phyloP scores from a whole-genome alignment of 1,140 invertebrate species.

The Parapsyche elsis region DNA sequence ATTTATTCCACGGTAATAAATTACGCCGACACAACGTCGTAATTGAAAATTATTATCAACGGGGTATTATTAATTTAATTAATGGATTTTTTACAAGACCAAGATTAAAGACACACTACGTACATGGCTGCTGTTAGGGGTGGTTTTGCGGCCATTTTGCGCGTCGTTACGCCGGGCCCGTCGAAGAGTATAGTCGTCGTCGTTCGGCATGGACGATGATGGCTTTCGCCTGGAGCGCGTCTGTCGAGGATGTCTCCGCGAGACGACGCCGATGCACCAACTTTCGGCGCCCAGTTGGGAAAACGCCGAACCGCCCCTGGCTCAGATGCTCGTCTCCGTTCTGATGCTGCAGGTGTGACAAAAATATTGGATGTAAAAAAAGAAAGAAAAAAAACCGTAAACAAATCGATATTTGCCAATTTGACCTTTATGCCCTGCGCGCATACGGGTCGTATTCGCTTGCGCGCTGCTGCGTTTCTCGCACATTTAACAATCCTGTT shows the following conservation, averaged over 20 bases:
- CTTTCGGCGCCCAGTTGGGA: slow-evolving; percentile 57
- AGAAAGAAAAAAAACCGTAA: background rate
- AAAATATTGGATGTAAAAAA: background rate
- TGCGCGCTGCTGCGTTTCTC: too few species aligned
- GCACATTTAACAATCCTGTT: too few species aligned
- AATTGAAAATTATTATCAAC: too few species aligned
- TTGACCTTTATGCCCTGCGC: background rate
- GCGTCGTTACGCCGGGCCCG: too few species aligned
- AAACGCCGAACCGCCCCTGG: slow-evolving; percentile 59
- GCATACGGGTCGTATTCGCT: background rate
- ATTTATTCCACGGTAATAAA: too few species aligned
- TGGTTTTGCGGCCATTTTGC: too few species aligned
- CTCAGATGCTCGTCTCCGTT: slow-evolving; percentile 64
- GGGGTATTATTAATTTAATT: too few species aligned
- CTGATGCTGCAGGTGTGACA: slow-evolving; percentile 60
- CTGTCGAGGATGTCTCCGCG: slow-evolving; percentile 62
- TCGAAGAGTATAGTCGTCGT: too few species aligned
- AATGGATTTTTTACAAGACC: too few species aligned
- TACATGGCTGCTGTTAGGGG: too few species aligned
- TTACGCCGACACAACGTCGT: too few species aligned
- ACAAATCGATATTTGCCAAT: background rate
- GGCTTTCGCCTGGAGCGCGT: slow-evolving; percentile 59
- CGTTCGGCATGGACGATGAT: slow-evolving; percentile 27
- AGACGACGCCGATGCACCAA: slow-evolving; percentile 64
- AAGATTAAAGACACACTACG: too few species aligned